Percentiles rank a stretch among this genome's conserved stretches.
Conservation (phyloP, 2,797 vertebrate genomes). For the Pipistrellus pygmaeus region DNA sequence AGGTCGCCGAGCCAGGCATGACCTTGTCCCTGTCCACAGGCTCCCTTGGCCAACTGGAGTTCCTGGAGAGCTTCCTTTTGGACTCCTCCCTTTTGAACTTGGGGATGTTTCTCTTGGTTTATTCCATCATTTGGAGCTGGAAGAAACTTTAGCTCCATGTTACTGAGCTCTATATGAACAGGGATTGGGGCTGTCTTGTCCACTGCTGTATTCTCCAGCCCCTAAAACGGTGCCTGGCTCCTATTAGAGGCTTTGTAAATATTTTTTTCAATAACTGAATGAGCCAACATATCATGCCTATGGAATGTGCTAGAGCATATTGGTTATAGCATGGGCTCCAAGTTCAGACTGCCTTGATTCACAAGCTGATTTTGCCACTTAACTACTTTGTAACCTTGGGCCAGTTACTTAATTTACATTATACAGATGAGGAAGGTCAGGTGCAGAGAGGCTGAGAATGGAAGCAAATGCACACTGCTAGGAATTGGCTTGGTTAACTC, state of each 20-base stretch:
- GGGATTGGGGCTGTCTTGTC: background rate
- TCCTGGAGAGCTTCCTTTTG: constrained; percentile 70
- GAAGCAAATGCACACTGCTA: background rate
- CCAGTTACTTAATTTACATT: background rate
- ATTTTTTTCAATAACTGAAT: constrained; percentile 6
- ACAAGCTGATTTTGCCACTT: background rate
- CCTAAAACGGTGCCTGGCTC: background rate
- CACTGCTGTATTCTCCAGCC: background rate
- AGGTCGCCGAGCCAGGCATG: constrained; percentile 44
- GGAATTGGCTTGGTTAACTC: background rate
- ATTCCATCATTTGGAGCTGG: constrained; percentile 39
- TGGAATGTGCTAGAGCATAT: background rate
- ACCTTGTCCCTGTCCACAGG: constrained; percentile 30
- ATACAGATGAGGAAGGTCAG: constrained; percentile 29
- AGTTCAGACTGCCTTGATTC: background rate
- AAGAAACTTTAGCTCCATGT: background rate
- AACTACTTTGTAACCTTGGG: constrained; percentile 34
- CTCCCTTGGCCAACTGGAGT: constrained; percentile 44
- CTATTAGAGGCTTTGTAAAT: constrained; percentile 19
- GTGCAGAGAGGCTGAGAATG: background rate
- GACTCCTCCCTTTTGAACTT: constrained; percentile 53
- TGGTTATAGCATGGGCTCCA: background rate
- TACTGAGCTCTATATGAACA: background rate
- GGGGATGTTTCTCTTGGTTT: constrained; percentile 29
- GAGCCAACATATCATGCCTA: background rate